phyloP scores from a whole-genome alignment of 2,797 vertebrate species.

The Pogonophryne albipinna region DNA sequence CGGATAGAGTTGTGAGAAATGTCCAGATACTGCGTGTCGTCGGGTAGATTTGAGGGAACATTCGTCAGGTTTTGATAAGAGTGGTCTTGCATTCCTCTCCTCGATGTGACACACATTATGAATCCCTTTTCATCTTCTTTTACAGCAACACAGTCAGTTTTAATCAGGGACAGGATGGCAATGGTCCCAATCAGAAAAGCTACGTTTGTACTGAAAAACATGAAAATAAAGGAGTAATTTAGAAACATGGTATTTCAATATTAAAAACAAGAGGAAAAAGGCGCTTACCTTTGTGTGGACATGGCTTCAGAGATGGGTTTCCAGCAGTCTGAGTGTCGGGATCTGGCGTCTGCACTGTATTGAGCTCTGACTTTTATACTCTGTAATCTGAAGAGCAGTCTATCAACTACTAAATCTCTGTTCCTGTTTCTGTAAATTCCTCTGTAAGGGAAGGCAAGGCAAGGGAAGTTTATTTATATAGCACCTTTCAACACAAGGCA shows the following conservation, averaged over 20 bases:
- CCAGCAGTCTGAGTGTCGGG: neutral
- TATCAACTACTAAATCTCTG: neutral
- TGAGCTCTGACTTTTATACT: neutral
- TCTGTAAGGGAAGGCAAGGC: neutral
- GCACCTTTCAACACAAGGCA: too few species aligned
- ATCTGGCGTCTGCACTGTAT: neutral
- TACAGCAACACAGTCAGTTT: neutral
- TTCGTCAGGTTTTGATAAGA: conserved; percentile 58
- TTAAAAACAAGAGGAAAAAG: neutral
- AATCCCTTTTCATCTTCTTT: conserved; percentile 6
- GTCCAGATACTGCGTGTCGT: conserved; percentile 68
- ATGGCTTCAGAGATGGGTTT: conserved; percentile 9
- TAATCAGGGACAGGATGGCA: neutral
- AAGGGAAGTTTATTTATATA: too few species aligned
- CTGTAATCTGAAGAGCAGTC: neutral
- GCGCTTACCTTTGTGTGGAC: conserved; percentile 36
- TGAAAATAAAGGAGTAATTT: neutral
- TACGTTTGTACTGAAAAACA: conserved; percentile 21
- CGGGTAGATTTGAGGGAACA: conserved; percentile 62
- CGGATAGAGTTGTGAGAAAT: conserved; percentile 73
- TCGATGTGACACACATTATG: conserved; percentile 59
- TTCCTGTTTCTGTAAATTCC: conserved; percentile 29
- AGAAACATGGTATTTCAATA: too few species aligned
- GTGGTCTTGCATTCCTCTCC: conserved; percentile 48
- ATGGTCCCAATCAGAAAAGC: conserved; percentile 12